phyloP scores from a whole-genome alignment of 1,140 invertebrate species.

The Euschistus heros region DNA sequence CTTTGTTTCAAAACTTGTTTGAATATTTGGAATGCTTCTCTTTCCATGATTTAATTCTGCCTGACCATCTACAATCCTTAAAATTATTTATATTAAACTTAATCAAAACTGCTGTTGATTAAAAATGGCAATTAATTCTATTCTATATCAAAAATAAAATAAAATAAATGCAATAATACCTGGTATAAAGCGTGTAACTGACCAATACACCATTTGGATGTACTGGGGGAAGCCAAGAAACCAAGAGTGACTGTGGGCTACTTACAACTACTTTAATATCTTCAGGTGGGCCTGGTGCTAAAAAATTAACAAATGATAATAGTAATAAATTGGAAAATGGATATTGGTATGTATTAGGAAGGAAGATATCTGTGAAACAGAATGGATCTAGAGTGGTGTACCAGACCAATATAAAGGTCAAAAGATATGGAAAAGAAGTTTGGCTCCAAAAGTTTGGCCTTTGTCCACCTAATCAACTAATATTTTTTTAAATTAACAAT shows the following conservation, averaged over 20 bases:
- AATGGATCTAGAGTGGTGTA: too few relatives aligned
- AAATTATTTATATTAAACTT: not conserved
- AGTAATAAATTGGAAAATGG: too few relatives aligned
- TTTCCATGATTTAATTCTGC: conserved; percentile 58
- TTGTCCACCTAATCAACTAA: too few relatives aligned
- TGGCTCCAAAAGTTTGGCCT: too few relatives aligned
- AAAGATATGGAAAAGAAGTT: too few relatives aligned
- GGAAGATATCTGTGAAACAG: too few relatives aligned
- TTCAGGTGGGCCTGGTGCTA: conserved; percentile 65
- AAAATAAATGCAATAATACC: conserved; percentile 33
- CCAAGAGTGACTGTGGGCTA: conserved; percentile 58
- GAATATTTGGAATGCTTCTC: conserved; percentile 47
- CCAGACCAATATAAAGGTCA: too few relatives aligned
- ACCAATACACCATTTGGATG: conserved; percentile 69
- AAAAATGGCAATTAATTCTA: too few relatives aligned
- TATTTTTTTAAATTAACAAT: too few relatives aligned
- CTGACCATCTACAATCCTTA: conserved; percentile 50
- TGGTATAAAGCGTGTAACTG: conserved; percentile 67
- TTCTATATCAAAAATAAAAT: not conserved
- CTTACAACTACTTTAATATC: conserved; percentile 66
- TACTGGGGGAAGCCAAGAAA: conserved; percentile 66
- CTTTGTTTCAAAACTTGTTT: conserved; percentile 52
- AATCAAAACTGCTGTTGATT: too few relatives aligned
- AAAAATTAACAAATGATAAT: conserved; percentile 26
- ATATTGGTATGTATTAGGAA: too few relatives aligned